Conservation (phyloP, 2,888 invertebrate genomes). For the Mesoligia furuncula region DNA sequence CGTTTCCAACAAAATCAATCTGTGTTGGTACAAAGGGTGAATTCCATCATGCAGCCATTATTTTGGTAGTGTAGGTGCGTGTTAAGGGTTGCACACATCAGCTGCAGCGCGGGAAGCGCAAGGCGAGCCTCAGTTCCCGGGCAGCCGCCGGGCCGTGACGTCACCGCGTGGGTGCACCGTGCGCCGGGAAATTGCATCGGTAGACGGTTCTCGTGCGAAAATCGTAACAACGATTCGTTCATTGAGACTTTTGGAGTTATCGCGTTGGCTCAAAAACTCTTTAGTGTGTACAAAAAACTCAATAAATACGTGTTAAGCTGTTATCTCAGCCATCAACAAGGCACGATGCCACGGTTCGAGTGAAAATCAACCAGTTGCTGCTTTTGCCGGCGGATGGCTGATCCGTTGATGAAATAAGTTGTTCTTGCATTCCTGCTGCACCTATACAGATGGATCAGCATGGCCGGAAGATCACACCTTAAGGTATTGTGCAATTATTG, state of each 20-base stretch:
- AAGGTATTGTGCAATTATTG: constrained; percentile 7
- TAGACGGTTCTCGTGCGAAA: too few species aligned
- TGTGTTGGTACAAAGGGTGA: too few species aligned
- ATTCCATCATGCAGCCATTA: not conserved
- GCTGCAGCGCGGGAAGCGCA: not conserved
- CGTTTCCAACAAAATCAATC: not conserved
- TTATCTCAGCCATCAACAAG: not conserved
- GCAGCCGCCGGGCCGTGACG: constrained; percentile 6
- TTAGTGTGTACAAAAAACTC: not conserved
- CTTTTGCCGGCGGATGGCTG: not conserved
- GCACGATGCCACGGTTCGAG: not conserved
- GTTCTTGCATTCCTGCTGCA: not conserved
- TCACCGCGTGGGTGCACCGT: not conserved
- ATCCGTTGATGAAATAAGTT: not conserved
- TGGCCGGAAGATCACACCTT: not conserved
- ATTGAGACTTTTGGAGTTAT: not conserved
- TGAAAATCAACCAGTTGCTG: not conserved
- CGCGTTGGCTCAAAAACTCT: not conserved
- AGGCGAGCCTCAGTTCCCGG: not conserved
- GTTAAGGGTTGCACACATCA: not conserved
- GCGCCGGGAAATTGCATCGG: not conserved
- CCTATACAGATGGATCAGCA: not conserved
- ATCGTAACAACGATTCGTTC: not conserved
- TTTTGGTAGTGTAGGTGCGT: not conserved
- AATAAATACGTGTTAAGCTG: not conserved